Evolutionary conservation across 2,888 invertebrate species (phyloP), one percentile per base, ranked within the genome.

Genomic region (Papilio elwesi): DNA sequence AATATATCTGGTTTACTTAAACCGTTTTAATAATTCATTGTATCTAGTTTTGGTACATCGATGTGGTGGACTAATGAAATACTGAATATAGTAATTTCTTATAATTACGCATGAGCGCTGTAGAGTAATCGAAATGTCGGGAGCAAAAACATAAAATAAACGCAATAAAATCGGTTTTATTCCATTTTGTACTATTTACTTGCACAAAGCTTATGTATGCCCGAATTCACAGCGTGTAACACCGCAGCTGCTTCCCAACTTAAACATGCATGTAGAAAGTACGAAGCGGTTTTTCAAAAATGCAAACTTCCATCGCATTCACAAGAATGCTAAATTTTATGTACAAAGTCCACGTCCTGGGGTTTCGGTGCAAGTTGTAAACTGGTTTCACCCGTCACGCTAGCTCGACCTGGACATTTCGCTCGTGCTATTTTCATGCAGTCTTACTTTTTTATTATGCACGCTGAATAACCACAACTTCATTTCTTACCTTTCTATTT

Each of bases 261-360:
- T 52, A 68, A 67, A 67, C 62, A 67, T 71, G 71, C 48, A 70
- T 70, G 70, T 16, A 62, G 66, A 51, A 52, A 67, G 67, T 62
- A 67, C 15, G 62, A 47, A 67, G 62, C 49, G 53, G 47, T 71
- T 71, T 71, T 71, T 67, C 38, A 71, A 71, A 71, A 59, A 71
- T 71, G 38, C 71, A 71, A 67, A 62, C 67, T 43, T 57, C 52
- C 71, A 47, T 67, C 71, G 51, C 43, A 67, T 71, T 63, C 63
- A 70, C 53, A 63, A 53, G 70, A 63, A 63, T 16, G 52, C 53
- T 53, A 63, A 55, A 64, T 63, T 70, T 63, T 53, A 52, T 70
- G n/a, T 53, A 64, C 64, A 63, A 64, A 70, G 48, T 64, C 43
- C 26, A 16, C 26, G 26, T 51, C 10, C 43, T 69, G 16, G 15